A percentile compares a stretch with the other conserved stretches of the same genome.
These are phyloP conservation scores for Cinclus cinclus DNA, from an alignment of 2,113 vertebrate species.

Conservation along the genomic window DNA sequence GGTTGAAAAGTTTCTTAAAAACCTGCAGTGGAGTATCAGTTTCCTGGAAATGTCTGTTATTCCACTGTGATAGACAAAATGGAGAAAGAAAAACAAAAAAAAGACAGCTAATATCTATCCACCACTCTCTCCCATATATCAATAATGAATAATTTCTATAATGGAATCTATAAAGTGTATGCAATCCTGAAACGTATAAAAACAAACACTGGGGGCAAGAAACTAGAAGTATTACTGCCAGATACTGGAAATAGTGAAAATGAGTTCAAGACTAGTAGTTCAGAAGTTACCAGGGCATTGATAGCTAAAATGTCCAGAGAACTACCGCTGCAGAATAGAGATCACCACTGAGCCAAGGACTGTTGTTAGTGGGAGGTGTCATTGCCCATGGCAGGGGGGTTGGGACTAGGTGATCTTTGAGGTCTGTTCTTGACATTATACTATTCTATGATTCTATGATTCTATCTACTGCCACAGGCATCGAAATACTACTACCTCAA, in stretches of 20 bases:
- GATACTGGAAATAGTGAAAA: background rate
- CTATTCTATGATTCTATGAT: background rate
- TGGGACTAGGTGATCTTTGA: background rate
- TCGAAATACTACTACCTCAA: background rate
- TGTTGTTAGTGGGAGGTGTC: background rate
- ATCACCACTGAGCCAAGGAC: background rate
- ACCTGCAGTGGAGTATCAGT: background rate
- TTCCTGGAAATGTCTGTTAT: background rate
- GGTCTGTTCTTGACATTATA: background rate
- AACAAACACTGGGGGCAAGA: background rate
- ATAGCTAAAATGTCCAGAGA: background rate
- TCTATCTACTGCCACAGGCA: background rate
- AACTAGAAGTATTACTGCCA: background rate
- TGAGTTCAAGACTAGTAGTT: background rate
- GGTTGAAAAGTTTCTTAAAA: background rate
- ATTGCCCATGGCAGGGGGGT: rapidly evolving
- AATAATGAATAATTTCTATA: background rate
- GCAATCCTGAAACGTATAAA: background rate
- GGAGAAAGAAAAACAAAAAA: background rate
- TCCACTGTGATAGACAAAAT: background rate
- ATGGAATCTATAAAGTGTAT: no score
- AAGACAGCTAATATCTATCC: background rate
- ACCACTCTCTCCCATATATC: background rate
- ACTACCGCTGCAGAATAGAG: background rate
- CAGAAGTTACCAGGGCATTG: background rate